phyloP scores from a whole-genome alignment of 2,888 invertebrate genomes.

The Agonum fuliginosum region DNA sequence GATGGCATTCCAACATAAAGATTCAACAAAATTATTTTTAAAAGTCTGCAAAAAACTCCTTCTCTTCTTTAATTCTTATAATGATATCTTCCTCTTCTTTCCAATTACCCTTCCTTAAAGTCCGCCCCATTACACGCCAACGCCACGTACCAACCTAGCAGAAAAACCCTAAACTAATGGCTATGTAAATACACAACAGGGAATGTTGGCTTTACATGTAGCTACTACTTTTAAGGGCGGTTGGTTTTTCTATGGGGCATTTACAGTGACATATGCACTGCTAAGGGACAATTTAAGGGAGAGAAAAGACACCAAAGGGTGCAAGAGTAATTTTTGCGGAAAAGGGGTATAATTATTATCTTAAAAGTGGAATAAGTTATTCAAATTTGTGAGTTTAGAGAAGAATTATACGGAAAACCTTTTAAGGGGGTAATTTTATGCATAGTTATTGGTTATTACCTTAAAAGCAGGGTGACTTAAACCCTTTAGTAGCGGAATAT shows the following conservation, averaged over 20 bases:
- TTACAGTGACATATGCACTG: conserved; percentile 35
- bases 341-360: conserved; percentile 24
- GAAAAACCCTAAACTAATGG: conserved; percentile 51
- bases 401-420: background rate
- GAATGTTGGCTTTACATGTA: conserved; percentile 22
- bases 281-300: conserved; percentile 6
- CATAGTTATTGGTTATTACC: background rate
- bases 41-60: no score
- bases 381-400: background rate
- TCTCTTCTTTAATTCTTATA: no score
- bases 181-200: conserved; percentile 45
- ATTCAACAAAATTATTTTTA: no score
- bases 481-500: background rate
- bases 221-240: conserved; percentile 35
- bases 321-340: conserved; percentile 6
- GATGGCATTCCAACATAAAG: no score
- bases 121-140: conserved; percentile 17
- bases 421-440: background rate
- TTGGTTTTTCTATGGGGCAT: conserved; percentile 1
- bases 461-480: background rate
- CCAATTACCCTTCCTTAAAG: conserved; percentile 48
- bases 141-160: conserved; percentile 25
- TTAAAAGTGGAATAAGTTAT: background rate
- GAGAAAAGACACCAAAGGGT: background rate
- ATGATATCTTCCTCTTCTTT: no score